Conservation (phyloP, 2,888 invertebrate genomes). For the Rhorus exstirpatorius region DNA sequence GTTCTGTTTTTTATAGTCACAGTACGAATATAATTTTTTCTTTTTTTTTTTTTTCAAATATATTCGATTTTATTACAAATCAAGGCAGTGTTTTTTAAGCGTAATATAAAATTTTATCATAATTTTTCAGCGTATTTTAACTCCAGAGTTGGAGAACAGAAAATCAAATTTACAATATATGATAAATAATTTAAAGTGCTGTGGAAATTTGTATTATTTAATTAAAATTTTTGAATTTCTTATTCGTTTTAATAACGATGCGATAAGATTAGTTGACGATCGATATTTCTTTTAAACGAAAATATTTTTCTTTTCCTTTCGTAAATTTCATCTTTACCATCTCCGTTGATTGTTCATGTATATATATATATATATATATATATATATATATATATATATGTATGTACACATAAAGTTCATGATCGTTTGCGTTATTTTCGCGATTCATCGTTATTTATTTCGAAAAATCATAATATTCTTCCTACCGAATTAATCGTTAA, state of each 20-base stretch:
- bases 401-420: not conserved
- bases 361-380: too few relatives aligned
- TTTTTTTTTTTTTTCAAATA: not conserved
- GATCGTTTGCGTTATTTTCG: not conserved
- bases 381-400: too few relatives aligned
- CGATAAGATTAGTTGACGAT: not conserved
- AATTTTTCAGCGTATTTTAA: not conserved
- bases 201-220: not conserved
- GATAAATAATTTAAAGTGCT: not conserved
- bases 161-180: not conserved
- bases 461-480: constrained; percentile 10
- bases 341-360: not conserved
- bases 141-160: not conserved
- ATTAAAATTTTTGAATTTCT: not conserved
- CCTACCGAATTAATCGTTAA: constrained; percentile 35
- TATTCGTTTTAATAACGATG: not conserved
- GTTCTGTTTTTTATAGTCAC: too few relatives aligned
- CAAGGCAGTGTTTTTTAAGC: not conserved
- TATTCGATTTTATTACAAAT: not conserved
- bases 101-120: not conserved
- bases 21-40: not conserved
- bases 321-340: constrained; percentile 7
- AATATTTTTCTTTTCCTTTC: not conserved
- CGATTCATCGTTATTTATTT: not conserved
- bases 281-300: too few relatives aligned